Percentiles rank a stretch among this genome's conserved stretches.
These are phyloP conservation scores for Phyllotis vaccarum DNA, from an alignment of 2,797 vertebrate species.

Conservation along the genomic window DNA sequence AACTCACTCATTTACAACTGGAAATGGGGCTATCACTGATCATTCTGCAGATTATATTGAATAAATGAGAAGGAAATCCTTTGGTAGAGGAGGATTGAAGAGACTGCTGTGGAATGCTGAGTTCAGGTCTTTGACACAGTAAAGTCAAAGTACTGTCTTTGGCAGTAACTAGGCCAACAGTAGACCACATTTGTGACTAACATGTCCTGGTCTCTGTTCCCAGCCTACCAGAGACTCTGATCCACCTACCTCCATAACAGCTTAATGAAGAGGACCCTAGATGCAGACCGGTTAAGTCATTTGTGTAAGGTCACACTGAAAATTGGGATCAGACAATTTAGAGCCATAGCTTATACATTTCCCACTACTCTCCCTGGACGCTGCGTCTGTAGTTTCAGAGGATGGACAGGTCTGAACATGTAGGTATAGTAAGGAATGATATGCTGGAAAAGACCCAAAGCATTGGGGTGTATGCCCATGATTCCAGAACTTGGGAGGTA, in stretches of 20 bases:
- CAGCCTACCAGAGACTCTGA: neutral
- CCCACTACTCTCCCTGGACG: neutral
- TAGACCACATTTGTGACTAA: neutral
- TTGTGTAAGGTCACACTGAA: neutral
- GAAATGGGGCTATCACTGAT: neutral
- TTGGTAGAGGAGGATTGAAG: neutral
- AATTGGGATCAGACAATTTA: neutral
- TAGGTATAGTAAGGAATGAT: neutral
- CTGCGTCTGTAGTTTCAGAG: neutral
- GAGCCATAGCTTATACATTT: neutral
- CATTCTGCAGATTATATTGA: neutral
- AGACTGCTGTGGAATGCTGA: neutral
- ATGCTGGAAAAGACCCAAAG: neutral
- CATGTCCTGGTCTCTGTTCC: neutral
- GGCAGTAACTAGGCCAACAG: too few relatives aligned
- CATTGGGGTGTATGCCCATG: neutral
- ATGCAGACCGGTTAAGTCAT: neutral
- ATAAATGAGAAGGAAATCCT: neutral
- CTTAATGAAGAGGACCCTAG: neutral
- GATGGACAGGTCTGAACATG: rapidly evolving
- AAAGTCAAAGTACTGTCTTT: too few relatives aligned
- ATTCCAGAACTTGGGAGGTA: neutral
- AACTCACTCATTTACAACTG: neutral
- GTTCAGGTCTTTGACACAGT: neutral
- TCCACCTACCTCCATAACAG: neutral